Conservation (phyloP, 1,140 invertebrate genomes). For the Maniola jurtina region DNA sequence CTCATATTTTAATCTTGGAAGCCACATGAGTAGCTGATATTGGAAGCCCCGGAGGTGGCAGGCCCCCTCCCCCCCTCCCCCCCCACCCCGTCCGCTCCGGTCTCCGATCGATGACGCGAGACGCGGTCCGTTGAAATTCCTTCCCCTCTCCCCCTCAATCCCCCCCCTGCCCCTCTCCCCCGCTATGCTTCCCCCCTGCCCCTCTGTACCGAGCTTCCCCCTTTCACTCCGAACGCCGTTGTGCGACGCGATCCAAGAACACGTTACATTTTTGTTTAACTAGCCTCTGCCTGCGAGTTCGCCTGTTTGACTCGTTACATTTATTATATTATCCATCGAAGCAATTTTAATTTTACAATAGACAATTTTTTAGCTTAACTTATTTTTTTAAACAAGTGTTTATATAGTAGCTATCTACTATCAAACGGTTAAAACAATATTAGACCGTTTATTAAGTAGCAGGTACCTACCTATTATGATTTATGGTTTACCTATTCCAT, state of each 20-base stretch:
- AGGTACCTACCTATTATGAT: too few species aligned
- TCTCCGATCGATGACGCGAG: neutral
- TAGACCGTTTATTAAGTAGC: too few species aligned
- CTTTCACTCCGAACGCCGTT: neutral
- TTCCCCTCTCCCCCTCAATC: neutral
- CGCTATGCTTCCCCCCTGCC: neutral
- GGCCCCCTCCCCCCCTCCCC: neutral
- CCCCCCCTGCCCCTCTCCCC: neutral
- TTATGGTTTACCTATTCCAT: too few species aligned
- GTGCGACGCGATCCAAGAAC: neutral
- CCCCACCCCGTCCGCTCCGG: neutral
- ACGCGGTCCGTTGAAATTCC: neutral
- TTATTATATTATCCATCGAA: neutral
- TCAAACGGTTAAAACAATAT: too few species aligned
- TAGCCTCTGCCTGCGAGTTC: neutral
- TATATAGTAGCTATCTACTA: too few species aligned
- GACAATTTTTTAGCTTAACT: too few species aligned
- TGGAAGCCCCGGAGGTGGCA: too few species aligned
- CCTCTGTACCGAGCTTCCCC: neutral
- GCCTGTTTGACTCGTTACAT: neutral
- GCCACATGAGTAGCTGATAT: too few species aligned
- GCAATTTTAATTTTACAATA: too few species aligned
- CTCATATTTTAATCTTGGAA: too few species aligned
- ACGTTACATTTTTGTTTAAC: neutral
- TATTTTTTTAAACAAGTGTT: too few species aligned